A percentile compares a stretch with the other conserved stretches of the same genome.
Evolutionary conservation across 2,113 vertebrate species (phyloP).

Genomic region (Oxyruncus cristatus): DNA sequence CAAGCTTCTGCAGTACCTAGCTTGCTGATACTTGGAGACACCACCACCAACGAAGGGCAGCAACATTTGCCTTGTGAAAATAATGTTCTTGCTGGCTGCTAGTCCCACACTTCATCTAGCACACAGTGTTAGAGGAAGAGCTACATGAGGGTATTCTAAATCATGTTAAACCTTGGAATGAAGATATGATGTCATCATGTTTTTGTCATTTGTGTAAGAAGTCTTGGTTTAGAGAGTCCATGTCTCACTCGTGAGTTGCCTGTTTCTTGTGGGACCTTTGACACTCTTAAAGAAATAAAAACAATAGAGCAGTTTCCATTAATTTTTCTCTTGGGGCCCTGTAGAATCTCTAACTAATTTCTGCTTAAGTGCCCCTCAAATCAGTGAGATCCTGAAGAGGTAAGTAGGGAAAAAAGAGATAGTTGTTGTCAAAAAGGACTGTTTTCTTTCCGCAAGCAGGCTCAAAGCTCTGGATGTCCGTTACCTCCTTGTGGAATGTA

Average conservation of each 20-base stretch:
- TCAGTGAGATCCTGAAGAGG: not conserved
- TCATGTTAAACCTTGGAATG: not conserved
- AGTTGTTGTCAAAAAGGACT: not conserved
- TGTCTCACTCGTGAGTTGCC: not conserved
- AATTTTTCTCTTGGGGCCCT: not conserved
- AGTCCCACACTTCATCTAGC: not conserved
- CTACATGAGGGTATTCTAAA: accelerated
- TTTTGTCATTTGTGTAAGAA: not conserved
- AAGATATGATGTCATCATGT: not conserved
- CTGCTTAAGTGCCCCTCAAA: not conserved
- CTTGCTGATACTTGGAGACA: not conserved
- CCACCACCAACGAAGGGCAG: not conserved
- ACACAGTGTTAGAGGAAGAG: not conserved
- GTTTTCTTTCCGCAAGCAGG: not conserved
- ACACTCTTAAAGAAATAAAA: not conserved
- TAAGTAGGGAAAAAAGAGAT: not conserved
- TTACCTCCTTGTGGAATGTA: not conserved
- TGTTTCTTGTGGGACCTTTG: not conserved
- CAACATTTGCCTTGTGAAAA: not conserved
- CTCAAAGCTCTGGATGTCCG: not conserved
- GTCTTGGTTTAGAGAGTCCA: not conserved
- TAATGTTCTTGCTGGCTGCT: not conserved
- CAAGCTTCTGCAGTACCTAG: not conserved
- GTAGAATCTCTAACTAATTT: not conserved
- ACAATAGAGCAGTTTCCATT: accelerated